These are phyloP conservation scores for Calidris pugnax DNA, from an alignment of 2,113 vertebrate species.

Conservation along the genomic window DNA sequence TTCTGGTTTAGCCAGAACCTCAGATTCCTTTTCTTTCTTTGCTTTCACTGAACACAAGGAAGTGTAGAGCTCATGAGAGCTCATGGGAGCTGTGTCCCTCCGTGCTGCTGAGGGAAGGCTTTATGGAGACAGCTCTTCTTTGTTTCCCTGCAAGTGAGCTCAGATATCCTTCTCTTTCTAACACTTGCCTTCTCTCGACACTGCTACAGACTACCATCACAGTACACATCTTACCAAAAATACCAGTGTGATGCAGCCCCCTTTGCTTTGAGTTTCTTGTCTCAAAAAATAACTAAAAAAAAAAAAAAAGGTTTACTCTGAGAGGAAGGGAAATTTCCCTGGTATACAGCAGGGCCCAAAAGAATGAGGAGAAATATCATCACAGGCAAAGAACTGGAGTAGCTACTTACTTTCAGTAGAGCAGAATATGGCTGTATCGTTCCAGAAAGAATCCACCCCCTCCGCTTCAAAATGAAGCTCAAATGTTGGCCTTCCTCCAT, in stretches of 20 bases:
- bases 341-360: background rate
- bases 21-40: background rate
- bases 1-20: background rate
- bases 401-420: background rate
- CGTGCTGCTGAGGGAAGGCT: background rate
- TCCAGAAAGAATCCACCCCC: background rate
- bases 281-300: background rate
- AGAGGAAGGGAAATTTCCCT: background rate
- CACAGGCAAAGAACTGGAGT: background rate
- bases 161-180: background rate
- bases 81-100: background rate
- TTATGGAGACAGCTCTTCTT: background rate
- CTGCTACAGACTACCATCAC: background rate
- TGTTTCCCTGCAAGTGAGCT: background rate
- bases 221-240: background rate
- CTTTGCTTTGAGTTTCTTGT: background rate
- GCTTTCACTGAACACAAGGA: background rate
- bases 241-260: background rate
- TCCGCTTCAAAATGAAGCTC: background rate
- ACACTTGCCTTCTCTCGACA: background rate
- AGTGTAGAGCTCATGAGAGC: background rate
- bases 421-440: background rate
- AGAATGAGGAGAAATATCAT: background rate
- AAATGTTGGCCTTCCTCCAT: background rate
- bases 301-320: rapidly evolving